Conservation (phyloP, 2,888 invertebrate genomes). For the Nomada hirtipes region DNA sequence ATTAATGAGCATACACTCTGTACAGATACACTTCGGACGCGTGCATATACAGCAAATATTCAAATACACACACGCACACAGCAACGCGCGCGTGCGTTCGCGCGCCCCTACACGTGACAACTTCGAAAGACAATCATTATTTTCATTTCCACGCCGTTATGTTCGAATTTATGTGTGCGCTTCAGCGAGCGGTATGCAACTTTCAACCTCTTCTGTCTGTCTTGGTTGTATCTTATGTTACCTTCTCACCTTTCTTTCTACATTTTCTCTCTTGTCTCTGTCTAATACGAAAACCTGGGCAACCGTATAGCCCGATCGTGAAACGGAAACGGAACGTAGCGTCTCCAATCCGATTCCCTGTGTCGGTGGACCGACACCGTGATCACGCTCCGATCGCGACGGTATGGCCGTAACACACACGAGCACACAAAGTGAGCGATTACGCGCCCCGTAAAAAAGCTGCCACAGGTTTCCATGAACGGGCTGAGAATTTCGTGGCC, state of each 20-base stretch:
- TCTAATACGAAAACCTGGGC: constrained; percentile 30
- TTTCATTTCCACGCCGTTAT: constrained; percentile 40
- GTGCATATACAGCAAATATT: too few relatives aligned
- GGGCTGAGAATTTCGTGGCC: constrained; percentile 5
- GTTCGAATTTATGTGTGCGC: constrained; percentile 56
- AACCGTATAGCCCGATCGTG: constrained; percentile 2
- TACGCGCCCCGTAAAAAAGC: constrained; percentile 22
- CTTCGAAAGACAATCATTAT: constrained; percentile 16
- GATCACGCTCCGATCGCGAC: constrained; percentile 6
- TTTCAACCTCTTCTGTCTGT: constrained; percentile 27
- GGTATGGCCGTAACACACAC: constrained; percentile 32
- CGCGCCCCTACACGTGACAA: constrained; percentile 23
- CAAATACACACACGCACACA: constrained; percentile 45
- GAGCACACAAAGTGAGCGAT: constrained; percentile 47
- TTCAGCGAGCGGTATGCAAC: constrained; percentile 53
- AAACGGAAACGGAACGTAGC: not conserved
- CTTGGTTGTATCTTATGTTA: not conserved
- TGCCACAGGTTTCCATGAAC: not conserved
- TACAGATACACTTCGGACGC: too few relatives aligned
- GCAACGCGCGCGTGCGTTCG: constrained; percentile 12
- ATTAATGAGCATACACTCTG: too few relatives aligned
- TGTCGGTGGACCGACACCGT: not conserved
- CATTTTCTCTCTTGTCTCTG: constrained; percentile 17
- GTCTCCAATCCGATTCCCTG: not conserved
- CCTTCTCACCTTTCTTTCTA: not conserved